Percentiles rank a stretch among this genome's conserved stretches.
phyloP scores from a whole-genome alignment of 2,113 vertebrate genomes.

The Pontoporia blainvillei region DNA sequence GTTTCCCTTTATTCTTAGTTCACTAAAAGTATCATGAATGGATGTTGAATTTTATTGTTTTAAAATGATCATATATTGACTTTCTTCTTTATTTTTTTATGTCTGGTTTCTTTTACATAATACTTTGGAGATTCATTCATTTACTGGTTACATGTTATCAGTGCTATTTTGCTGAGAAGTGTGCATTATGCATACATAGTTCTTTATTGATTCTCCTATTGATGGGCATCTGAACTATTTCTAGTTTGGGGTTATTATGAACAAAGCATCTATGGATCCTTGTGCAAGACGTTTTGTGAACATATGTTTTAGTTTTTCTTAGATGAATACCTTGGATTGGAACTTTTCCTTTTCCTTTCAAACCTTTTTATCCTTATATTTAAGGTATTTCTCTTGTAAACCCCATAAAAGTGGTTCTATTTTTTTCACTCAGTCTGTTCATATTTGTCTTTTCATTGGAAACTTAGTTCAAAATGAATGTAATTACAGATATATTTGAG shows the following conservation, averaged over 20 bases:
- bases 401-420: neutral
- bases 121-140: neutral
- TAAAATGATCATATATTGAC: neutral
- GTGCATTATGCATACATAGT: neutral
- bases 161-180: neutral
- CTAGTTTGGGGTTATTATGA: neutral
- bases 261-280: neutral
- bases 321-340: neutral
- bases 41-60: neutral
- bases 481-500: neutral
- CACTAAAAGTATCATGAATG: neutral
- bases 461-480: neutral
- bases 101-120: neutral
- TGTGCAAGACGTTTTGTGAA: neutral
- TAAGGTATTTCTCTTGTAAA: neutral
- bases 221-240: neutral
- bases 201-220: neutral
- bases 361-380: neutral
- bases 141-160: neutral
- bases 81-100: neutral
- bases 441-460: neutral
- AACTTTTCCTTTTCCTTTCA: neutral
- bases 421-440: neutral
- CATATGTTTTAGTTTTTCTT: neutral
- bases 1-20: neutral